A percentile compares a stretch with the other conserved stretches of the same genome.
phyloP scores from a whole-genome alignment of 2,888 invertebrate species.

The Halictus quadricinctus region DNA sequence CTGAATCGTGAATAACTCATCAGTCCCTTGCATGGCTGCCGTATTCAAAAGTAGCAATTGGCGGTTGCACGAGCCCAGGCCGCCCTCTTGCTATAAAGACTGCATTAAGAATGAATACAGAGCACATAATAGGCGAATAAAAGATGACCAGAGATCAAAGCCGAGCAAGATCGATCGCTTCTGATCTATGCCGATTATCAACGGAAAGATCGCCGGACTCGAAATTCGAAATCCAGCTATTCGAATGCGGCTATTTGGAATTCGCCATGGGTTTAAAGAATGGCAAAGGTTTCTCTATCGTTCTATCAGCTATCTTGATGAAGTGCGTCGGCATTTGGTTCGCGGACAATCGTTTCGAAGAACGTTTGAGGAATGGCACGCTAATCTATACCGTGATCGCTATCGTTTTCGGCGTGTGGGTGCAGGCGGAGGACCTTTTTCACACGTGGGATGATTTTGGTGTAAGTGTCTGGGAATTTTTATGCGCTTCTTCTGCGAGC shows the following conservation, averaged over 20 bases:
- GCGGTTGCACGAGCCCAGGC: background rate
- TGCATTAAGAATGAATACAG: background rate
- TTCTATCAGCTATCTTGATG: slow-evolving; percentile 63
- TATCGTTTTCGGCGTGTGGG: slow-evolving; percentile 28
- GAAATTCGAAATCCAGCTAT: background rate
- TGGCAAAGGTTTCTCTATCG: slow-evolving; percentile 32
- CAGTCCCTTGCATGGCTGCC: background rate
- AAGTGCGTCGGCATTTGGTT: slow-evolving; percentile 69
- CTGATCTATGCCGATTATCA: background rate
- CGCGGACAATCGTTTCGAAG: slow-evolving; percentile 43
- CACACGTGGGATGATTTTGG: slow-evolving; percentile 60
- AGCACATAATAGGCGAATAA: too few species aligned
- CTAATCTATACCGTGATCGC: slow-evolving; percentile 58
- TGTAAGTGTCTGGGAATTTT: slow-evolving; percentile 54
- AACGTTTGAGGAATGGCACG: slow-evolving; percentile 45
- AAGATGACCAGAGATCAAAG: background rate
- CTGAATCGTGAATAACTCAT: slow-evolving; percentile 8
- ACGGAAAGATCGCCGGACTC: background rate
- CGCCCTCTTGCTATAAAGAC: background rate
- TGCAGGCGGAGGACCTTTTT: slow-evolving; percentile 61
- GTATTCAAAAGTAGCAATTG: slow-evolving; percentile 11
- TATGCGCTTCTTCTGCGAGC: too few species aligned
- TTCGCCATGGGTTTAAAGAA: slow-evolving; percentile 12
- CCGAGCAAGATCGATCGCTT: background rate
- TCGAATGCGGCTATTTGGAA: background rate